These are phyloP conservation scores for Neopelma chrysocephalum DNA, from an alignment of 2,797 vertebrate genomes.

Conservation along the genomic window DNA sequence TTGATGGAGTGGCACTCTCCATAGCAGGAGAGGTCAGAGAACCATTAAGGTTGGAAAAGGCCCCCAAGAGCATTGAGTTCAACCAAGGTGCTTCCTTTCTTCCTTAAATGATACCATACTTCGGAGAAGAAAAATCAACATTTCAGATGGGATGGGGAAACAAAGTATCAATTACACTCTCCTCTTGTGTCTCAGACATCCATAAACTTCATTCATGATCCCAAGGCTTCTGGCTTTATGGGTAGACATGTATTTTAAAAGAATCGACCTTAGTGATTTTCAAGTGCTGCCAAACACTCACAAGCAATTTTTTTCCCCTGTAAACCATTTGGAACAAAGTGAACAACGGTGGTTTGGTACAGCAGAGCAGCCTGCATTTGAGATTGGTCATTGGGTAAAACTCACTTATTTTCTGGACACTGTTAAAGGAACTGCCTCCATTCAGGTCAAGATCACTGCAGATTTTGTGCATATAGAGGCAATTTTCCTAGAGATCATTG, in stretches of 20 bases:
- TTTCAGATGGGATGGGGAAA: background rate
- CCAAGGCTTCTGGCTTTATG: background rate
- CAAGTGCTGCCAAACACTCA: constrained; percentile 1
- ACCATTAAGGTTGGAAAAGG: background rate
- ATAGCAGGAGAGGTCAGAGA: background rate
- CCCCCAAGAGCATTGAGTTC: background rate
- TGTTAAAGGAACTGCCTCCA: background rate
- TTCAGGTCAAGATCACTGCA: background rate
- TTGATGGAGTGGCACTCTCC: background rate
- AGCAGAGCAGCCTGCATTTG: background rate
- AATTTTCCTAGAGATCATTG: background rate
- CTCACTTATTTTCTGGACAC: background rate
- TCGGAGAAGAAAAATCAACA: background rate
- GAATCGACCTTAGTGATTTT: background rate
- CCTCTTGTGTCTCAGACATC: background rate
- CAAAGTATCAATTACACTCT: background rate
- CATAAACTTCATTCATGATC: background rate
- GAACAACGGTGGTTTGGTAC: background rate
- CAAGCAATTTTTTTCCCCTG: background rate
- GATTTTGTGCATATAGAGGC: background rate
- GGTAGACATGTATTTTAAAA: background rate
- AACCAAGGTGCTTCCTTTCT: background rate
- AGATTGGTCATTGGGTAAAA: background rate
- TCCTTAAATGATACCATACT: background rate
- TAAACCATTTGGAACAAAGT: background rate